Conservation (phyloP, 1,140 invertebrate species). For the Aphis gossypii region DNA sequence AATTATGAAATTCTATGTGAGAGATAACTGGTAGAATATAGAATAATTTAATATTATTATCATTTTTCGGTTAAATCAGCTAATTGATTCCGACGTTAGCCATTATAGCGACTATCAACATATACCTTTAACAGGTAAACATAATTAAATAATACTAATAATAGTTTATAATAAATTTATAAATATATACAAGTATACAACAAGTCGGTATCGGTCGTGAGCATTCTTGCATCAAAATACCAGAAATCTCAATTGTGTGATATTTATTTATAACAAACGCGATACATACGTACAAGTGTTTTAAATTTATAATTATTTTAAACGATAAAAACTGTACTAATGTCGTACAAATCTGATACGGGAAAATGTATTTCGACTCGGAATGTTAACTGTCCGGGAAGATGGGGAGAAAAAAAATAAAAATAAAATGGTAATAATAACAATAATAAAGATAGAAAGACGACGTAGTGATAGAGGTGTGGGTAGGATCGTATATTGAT, state of each 20-base stretch:
- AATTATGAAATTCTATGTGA: too few species aligned
- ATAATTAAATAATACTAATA: not conserved
- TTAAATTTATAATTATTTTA: not conserved
- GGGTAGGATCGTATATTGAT: slow-evolving; percentile 3
- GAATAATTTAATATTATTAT: not conserved
- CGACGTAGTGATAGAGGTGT: not conserved
- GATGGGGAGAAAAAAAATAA: not conserved
- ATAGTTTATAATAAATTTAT: too few species aligned
- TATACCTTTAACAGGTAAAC: not conserved
- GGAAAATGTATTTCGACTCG: not conserved
- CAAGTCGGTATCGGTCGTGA: not conserved
- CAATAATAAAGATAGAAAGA: slow-evolving; percentile 12
- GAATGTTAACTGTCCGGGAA: not conserved
- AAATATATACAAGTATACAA: not conserved
- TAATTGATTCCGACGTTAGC: not conserved
- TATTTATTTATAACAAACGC: not conserved
- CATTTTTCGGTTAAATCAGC: not conserved
- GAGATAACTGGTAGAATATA: not conserved
- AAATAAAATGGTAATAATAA: not conserved
- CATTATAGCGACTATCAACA: not conserved
- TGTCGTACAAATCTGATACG: not conserved
- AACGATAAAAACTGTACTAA: not conserved
- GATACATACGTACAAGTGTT: not conserved
- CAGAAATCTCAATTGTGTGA: not conserved
- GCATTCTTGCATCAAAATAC: not conserved